phyloP scores from a whole-genome alignment of 2,797 vertebrate species.

The Sphaeramia orbicularis region DNA sequence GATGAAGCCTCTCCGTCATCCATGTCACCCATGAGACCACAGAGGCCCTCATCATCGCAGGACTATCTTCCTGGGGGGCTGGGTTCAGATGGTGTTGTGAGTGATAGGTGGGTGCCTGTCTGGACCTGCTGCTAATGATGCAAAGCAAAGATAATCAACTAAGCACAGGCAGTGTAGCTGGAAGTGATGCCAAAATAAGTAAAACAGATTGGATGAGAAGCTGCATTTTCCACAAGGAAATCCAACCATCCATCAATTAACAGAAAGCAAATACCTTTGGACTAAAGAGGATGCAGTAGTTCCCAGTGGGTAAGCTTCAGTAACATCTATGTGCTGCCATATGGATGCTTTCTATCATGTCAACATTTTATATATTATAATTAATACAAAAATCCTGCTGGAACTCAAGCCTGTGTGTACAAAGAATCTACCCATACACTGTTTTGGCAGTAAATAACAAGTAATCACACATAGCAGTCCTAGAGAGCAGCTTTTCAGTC shows the following conservation, averaged over 20 bases:
- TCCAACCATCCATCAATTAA: slow-evolving; percentile 69
- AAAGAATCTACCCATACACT: background rate
- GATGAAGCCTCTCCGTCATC: slow-evolving; percentile 54
- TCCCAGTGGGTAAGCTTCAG: slow-evolving; percentile 10
- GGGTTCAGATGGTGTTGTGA: slow-evolving; percentile 60
- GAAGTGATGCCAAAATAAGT: slow-evolving; percentile 65
- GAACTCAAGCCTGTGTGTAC: background rate
- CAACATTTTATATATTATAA: too few relatives aligned
- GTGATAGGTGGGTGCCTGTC: slow-evolving; percentile 65
- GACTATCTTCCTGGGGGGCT: slow-evolving; percentile 49
- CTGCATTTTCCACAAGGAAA: slow-evolving; percentile 57
- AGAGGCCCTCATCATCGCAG: slow-evolving; percentile 48
- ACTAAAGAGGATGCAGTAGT: slow-evolving; percentile 29
- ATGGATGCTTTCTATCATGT: slow-evolving; percentile 6
- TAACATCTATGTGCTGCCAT: background rate
- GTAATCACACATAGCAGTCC: background rate
- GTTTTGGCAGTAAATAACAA: background rate
- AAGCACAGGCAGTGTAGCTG: slow-evolving; percentile 50
- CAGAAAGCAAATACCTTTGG: slow-evolving; percentile 50
- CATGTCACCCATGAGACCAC: slow-evolving; percentile 48
- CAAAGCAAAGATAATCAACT: slow-evolving; percentile 70
- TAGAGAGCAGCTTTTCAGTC: too few relatives aligned
- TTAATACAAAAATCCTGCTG: background rate
- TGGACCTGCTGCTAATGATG: slow-evolving; percentile 68
- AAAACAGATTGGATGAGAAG: slow-evolving; percentile 69